Conservation (phyloP, 1,140 invertebrate genomes). For the Leucophenga varia region DNA sequence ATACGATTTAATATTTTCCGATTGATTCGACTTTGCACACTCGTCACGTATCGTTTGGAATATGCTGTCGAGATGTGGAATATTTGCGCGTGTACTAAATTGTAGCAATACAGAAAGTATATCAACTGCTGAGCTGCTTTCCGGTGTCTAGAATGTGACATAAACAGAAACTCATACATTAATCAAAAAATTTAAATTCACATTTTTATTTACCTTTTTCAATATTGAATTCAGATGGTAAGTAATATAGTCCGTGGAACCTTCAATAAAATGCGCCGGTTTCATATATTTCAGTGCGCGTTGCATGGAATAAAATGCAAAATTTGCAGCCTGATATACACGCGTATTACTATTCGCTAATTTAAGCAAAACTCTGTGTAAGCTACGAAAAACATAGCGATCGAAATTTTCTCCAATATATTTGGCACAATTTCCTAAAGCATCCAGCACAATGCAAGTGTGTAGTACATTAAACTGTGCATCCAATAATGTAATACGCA, state of each 20-base stretch:
- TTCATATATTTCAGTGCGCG: conserved; percentile 51
- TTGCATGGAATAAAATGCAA: conserved; percentile 58
- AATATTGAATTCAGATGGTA: conserved; percentile 61
- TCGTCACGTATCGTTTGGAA: conserved; percentile 59
- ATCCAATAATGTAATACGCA: conserved; percentile 35
- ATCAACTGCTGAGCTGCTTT: conserved; percentile 60
- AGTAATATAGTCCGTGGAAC: conserved; percentile 62
- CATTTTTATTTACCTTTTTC: conserved; percentile 43
- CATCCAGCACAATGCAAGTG: conserved; percentile 44
- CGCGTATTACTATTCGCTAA: conserved; percentile 41
- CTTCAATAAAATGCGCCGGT: conserved; percentile 57
- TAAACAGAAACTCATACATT: conserved; percentile 3
- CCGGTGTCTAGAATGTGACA: conserved; percentile 16
- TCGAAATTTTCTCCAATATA: conserved; percentile 42
- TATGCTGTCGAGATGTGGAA: conserved; percentile 60
- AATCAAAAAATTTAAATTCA: neutral
- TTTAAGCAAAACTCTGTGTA: conserved; percentile 45
- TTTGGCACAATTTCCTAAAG: conserved; percentile 36
- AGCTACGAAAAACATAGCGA: conserved; percentile 31
- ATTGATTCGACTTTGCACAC: conserved; percentile 32
- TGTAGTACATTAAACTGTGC: conserved; percentile 50
- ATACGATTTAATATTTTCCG: conserved; percentile 40
- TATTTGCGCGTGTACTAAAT: conserved; percentile 59
- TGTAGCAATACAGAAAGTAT: conserved; percentile 61
- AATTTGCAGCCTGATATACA: conserved; percentile 39